Evolutionary conservation across 2,888 invertebrate species (phyloP).

Genomic region (Acanthopleura granulata): DNA sequence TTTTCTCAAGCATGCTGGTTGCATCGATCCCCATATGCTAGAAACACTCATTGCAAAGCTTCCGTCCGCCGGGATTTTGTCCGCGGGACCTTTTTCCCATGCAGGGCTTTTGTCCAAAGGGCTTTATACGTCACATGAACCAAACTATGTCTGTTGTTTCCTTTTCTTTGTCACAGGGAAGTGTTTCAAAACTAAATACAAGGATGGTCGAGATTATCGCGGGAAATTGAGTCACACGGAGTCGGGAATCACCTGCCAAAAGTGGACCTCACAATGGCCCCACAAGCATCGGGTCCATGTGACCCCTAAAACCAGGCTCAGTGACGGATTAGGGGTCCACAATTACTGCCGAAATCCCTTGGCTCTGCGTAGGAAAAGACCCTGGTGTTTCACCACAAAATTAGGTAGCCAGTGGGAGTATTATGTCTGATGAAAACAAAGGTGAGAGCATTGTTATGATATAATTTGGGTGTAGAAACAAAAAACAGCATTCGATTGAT

Average conservation of each 20-base stretch:
- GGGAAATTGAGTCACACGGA: conserved; percentile 70
- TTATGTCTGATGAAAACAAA: too few species aligned
- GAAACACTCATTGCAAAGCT: too few species aligned
- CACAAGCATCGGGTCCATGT: conserved; percentile 50
- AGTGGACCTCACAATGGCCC: conserved; percentile 60
- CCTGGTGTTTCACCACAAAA: conserved; percentile 73
- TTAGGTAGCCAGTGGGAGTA: conserved; percentile 55
- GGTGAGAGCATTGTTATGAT: too few species aligned
- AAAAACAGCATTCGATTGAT: too few species aligned
- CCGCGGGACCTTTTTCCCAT: too few species aligned
- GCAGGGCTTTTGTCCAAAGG: too few species aligned
- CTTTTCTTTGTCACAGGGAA: conserved; percentile 47
- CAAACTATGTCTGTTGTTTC: background rate
- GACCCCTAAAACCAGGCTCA: conserved; percentile 30
- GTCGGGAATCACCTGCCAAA: conserved; percentile 59
- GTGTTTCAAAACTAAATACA: conserved; percentile 49
- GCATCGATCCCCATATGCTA: too few species aligned
- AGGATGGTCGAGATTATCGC: conserved; percentile 71
- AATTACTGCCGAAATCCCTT: conserved; percentile 75
- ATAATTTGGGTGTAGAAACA: too few species aligned
- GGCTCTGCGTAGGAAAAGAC: conserved; percentile 64
- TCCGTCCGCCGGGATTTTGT: too few species aligned
- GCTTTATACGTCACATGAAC: too few species aligned
- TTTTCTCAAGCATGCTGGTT: too few species aligned
- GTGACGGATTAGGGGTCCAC: conserved; percentile 64